Conservation (phyloP, 1,140 invertebrate species). For the Hyles euphorbiae region DNA sequence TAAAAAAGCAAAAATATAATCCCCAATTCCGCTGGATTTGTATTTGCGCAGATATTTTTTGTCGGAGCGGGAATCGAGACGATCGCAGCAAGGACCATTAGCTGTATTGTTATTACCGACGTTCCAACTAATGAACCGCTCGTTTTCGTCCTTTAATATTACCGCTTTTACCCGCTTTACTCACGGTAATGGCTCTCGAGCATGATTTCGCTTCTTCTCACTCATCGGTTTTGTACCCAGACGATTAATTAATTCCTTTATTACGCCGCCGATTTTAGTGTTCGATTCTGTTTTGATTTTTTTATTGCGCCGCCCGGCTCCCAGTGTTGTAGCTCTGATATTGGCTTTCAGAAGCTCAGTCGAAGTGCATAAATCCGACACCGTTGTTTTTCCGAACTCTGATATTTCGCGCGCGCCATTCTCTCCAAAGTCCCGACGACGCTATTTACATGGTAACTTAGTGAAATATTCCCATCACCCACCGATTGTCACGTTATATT, state of each 20-base stretch:
- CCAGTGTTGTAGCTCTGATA: conserved; percentile 45
- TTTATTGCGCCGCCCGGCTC: conserved; percentile 1
- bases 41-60: conserved; percentile 42
- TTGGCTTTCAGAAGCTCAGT: conserved; percentile 46
- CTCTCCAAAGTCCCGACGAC: conserved; percentile 33
- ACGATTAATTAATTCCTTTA: conserved; percentile 48
- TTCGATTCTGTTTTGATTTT: conserved; percentile 16
- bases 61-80: conserved; percentile 51
- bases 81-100: conserved; percentile 63
- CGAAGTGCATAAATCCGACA: conserved; percentile 41
- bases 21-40: conserved; percentile 33
- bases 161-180: conserved; percentile 51
- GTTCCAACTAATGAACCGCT: conserved; percentile 73
- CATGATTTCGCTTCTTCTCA: conserved; percentile 51
- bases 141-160: conserved; percentile 71
- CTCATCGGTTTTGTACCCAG: conserved; percentile 41
- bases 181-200: conserved; percentile 43
- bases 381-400: conserved; percentile 51
- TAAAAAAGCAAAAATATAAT: no score
- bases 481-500: conserved; percentile 64
- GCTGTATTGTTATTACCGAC: conserved; percentile 74
- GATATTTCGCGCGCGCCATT: conserved; percentile 43
- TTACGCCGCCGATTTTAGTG: conserved; percentile 23
- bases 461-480: conserved; percentile 65
- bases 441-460: conserved; percentile 62